phyloP scores from a whole-genome alignment of 2,113 vertebrate species.

The Bos javanicus region DNA sequence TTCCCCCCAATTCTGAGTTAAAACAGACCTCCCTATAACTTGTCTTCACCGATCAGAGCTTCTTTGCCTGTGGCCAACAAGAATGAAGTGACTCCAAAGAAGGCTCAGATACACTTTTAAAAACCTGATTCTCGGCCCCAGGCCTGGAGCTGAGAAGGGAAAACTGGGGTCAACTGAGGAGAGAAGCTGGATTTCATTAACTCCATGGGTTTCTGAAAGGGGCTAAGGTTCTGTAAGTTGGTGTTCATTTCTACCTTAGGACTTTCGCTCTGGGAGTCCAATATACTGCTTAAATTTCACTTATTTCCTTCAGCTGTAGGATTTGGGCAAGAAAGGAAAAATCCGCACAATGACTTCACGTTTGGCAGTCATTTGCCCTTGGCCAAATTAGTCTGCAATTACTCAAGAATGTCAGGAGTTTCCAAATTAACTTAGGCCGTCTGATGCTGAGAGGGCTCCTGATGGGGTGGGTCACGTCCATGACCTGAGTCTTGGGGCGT shows the following conservation, averaged over 20 bases:
- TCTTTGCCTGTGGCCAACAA: neutral
- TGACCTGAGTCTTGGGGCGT: neutral
- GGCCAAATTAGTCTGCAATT: slow-evolving; percentile 53
- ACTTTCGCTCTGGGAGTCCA: slow-evolving; percentile 31
- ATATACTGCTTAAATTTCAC: slow-evolving; percentile 65
- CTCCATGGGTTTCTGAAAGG: slow-evolving; percentile 44
- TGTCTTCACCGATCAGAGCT: neutral
- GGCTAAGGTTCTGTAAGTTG: slow-evolving; percentile 26
- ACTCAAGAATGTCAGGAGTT: slow-evolving; percentile 54
- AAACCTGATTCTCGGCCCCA: slow-evolving; percentile 9
- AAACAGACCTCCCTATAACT: neutral
- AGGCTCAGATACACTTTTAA: slow-evolving; percentile 10
- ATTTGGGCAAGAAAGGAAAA: slow-evolving; percentile 52
- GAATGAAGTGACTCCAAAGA: neutral
- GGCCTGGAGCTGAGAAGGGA: neutral
- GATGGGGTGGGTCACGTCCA: neutral
- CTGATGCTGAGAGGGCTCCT: slow-evolving; percentile 33
- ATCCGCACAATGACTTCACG: slow-evolving; percentile 62
- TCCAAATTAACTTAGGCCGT: slow-evolving; percentile 58
- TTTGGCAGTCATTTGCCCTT: slow-evolving; percentile 47
- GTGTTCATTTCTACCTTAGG: slow-evolving; percentile 53
- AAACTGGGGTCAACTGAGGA: slow-evolving; percentile 43
- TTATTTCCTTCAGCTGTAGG: slow-evolving; percentile 55
- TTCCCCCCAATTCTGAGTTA: neutral
- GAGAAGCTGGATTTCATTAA: slow-evolving; percentile 48